Evolutionary conservation across 2,888 invertebrate species (phyloP), one percentile per base, ranked within the genome.

Genomic region (Encarsia formosa): DNA sequence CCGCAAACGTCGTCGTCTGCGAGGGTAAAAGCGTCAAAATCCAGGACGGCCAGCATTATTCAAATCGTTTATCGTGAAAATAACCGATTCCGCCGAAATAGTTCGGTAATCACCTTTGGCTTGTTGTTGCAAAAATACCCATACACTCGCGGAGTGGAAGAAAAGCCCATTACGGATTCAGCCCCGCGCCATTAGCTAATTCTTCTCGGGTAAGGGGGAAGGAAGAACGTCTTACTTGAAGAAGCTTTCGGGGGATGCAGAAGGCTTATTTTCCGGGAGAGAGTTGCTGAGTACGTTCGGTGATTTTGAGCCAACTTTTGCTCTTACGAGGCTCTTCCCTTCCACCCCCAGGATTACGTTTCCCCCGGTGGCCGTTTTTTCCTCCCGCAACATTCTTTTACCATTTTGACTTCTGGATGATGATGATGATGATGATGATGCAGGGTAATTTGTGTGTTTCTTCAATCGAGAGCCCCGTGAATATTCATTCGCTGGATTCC

Each of bases 151-250:
- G 60, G 64, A 26, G 65, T 70, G 70, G 69, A 67, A 67, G 65
- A 66, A 70, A 70, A 73, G 70, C 69, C 72, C 72, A 73, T 73
- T 72, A 70, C 66, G 70, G 71, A 73, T 71, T 73, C 73, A 73
- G 73, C 29, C 69, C 67, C 68, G 68, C 69, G 67, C 71, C 70
- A 72, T 73, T 71, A 72, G 69, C 70, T 71, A 71, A 71, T 72
- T 72, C 72, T 70, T 70, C 65, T 50, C 44, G 43, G 43, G 39
- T 16, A 38, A 38, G n/a, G 31, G 37, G 22, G 34, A 37, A n/a
- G 15, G 15, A 35, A 35, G 35, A 35, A 15, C 16, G 20, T n/a
- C n/a, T n/a, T n/a, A n/a, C n/a, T n/a, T n/a, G n/a, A n/a, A n/a
- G n/a, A n/a, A 56, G 52, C 56, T 56, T 56, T 52, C 43, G 46